phyloP scores from a whole-genome alignment of 2,797 vertebrate genomes.

The Myotis daubentonii region DNA sequence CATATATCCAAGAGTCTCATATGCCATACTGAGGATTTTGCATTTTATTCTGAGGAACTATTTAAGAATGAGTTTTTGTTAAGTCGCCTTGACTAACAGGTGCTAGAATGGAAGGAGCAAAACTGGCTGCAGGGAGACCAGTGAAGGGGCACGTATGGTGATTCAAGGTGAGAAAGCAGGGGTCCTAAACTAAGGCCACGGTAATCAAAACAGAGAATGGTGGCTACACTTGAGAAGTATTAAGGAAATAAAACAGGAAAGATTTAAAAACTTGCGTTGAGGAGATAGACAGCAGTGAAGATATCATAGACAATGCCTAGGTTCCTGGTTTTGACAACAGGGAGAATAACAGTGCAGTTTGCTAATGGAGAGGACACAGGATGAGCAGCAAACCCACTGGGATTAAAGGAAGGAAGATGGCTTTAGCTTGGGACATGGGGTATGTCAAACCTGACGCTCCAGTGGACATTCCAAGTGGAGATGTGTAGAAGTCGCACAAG shows the following conservation, averaged over 20 bases:
- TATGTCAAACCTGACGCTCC: not conserved
- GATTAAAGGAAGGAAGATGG: not conserved
- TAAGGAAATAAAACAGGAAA: not conserved
- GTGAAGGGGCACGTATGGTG: not conserved
- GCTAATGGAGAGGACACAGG: not conserved
- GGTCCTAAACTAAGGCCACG: not conserved
- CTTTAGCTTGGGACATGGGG: not conserved
- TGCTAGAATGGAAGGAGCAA: not conserved
- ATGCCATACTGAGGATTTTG: not conserved
- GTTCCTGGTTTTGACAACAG: not conserved
- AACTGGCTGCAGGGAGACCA: not conserved
- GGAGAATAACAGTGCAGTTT: not conserved
- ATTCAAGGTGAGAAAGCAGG: not conserved
- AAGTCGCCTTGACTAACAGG: not conserved
- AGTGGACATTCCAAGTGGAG: not conserved
- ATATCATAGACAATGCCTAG: not conserved
- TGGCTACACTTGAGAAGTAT: not conserved
- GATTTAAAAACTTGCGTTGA: not conserved
- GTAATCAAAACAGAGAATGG: not conserved
- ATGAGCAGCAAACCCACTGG: not conserved
- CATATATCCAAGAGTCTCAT: not conserved
- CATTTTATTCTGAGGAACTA: not conserved
- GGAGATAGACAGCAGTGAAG: not conserved
- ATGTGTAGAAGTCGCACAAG: not conserved
- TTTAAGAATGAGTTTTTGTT: not conserved